A percentile compares a stretch with the other conserved stretches of the same genome.
Evolutionary conservation across 2,113 vertebrate species (phyloP).

Genomic region (Callaeas wilsoni): DNA sequence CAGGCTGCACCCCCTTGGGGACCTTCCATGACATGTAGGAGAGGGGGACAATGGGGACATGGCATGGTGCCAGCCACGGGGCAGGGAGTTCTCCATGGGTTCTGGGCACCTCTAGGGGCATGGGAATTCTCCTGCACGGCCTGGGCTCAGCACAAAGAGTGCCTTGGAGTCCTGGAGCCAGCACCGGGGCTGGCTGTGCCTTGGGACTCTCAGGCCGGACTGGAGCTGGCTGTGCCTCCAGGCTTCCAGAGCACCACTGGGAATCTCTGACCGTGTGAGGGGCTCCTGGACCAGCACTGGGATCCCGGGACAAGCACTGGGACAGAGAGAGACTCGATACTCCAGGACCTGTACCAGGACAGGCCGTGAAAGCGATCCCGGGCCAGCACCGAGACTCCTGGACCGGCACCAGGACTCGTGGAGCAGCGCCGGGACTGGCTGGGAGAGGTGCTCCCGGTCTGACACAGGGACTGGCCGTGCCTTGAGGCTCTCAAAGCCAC

Average conservation of each 20-base stretch:
- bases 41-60: neutral
- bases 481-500: neutral
- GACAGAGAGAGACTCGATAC: rapidly evolving
- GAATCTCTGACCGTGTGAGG: rapidly evolving
- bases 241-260: rapidly evolving
- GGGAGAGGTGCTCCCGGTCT: neutral
- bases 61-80: neutral
- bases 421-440: neutral
- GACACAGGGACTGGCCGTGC: rapidly evolving
- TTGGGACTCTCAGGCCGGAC: rapidly evolving
- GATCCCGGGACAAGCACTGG: rapidly evolving
- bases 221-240: neutral
- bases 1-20: neutral
- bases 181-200: rapidly evolving
- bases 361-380: neutral
- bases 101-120: neutral
- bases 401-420: neutral
- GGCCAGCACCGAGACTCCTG: neutral
- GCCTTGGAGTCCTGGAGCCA: rapidly evolving
- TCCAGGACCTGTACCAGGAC: rapidly evolving
- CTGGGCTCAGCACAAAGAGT: rapidly evolving
- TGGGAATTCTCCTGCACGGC: neutral
- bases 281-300: rapidly evolving
- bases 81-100: neutral
- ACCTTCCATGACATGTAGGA: rapidly evolving